Evolutionary conservation across 1,140 invertebrate species (phyloP), one percentile per base, ranked within the genome.

Genomic region (Penaeus chinensis): DNA sequence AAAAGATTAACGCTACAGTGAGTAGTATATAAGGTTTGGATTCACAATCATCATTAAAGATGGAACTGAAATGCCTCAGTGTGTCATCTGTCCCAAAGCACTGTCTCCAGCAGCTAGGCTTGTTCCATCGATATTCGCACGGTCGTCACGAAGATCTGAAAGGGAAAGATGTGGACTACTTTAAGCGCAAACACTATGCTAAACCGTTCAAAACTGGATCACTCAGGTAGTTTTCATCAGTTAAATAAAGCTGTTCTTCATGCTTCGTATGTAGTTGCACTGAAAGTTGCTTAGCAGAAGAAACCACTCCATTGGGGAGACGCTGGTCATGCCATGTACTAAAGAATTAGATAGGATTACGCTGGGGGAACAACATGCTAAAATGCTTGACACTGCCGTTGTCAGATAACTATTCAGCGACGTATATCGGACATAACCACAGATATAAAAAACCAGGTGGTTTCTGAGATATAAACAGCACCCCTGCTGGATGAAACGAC

Each of bases 361-460:
- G 8, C 63, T 32, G 63, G 37, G 37, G 82, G 42, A 54, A 32
- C 32, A 1, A 27, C 69, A 60, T 83, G 71, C 71, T 16, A 10
- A 27, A 69, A 83, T 0, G 54, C 3, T 47, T 4, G 27, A 19
- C 62, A 24, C 80, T 82, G 80, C n/a, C 61, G 19, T 82, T 63
- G 61, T 63, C 61, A 63, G 61, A 82, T 4, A 63, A 82, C 80
- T 82, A 42, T 80, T 82, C 60, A 62, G 61, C 60, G 61, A 82
- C n/a, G 61, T 82, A 63, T 82, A 22, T n/a, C 24, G 11, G 27
- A 24, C 22, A 69, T 66, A 27, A 47, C 82, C 47, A 71, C n/a
- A 83, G 63, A 69, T 83, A 83, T 66, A 62, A 83, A 66, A 69
- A 65, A 83, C 37, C 27, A 69, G n/a, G 32, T 69, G 19, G 62